These are phyloP conservation scores for Whitmania pigra DNA, from an alignment of 1,140 invertebrate species.

Conservation along the genomic window DNA sequence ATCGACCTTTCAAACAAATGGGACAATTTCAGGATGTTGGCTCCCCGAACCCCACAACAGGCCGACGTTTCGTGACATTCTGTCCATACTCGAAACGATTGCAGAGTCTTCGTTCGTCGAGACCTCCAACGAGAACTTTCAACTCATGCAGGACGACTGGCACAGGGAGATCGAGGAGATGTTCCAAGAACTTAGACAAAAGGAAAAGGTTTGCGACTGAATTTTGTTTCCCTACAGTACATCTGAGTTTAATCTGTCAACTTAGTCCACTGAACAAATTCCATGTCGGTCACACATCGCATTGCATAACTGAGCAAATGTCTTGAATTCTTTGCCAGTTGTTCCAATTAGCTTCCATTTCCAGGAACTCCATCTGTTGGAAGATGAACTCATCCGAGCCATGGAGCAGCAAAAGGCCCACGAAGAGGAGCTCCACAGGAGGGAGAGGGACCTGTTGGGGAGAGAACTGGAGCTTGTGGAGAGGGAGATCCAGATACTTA, in stretches of 20 bases:
- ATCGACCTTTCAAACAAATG: neutral
- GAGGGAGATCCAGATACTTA: slow-evolving; percentile 70
- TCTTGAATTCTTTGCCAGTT: too few species aligned
- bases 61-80: slow-evolving; percentile 59
- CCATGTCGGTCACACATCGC: too few species aligned
- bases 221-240: neutral
- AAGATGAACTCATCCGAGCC: slow-evolving; percentile 75
- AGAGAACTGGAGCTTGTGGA: slow-evolving; percentile 76
- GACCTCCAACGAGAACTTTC: slow-evolving; percentile 85
- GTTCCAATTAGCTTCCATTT: neutral
- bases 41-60: slow-evolving; percentile 72
- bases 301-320: too few species aligned
- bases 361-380: slow-evolving; percentile 78
- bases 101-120: slow-evolving; percentile 74
- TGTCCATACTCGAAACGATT: slow-evolving; percentile 54
- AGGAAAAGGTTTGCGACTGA: slow-evolving; percentile 65
- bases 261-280: too few species aligned
- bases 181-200: slow-evolving; percentile 73
- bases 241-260: neutral
- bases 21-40: slow-evolving; percentile 65
- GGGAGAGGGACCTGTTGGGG: slow-evolving; percentile 71
- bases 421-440: slow-evolving; percentile 66
- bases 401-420: slow-evolving; percentile 69
- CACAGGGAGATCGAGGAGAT: slow-evolving; percentile 84
- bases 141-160: slow-evolving; percentile 93